Evolutionary conservation across 2,888 invertebrate genomes (phyloP).

Genomic region (Gibbula magus): DNA sequence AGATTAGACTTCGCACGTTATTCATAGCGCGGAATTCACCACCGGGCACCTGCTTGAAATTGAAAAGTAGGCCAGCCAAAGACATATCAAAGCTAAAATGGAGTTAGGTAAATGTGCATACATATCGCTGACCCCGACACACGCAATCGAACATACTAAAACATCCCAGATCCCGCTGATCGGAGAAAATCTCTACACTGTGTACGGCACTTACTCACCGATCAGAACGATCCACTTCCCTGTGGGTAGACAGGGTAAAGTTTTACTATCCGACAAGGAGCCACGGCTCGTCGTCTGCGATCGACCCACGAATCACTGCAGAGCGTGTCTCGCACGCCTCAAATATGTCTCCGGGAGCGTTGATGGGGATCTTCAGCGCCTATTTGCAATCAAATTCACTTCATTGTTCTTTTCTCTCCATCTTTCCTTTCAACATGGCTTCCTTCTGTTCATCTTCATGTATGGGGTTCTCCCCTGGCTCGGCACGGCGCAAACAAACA

Average conservation of each 20-base stretch:
- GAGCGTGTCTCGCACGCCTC: conserved; percentile 21
- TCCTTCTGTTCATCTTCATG: conserved; percentile 58
- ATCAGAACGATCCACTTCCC: conserved; percentile 30
- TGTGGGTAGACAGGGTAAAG: conserved; percentile 25
- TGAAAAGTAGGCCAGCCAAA: neutral
- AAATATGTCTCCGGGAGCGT: conserved; percentile 19
- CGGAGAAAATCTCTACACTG: neutral
- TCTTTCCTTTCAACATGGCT: conserved; percentile 65
- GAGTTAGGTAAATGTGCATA: neutral
- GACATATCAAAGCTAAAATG: conserved; percentile 3
- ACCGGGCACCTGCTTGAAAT: conserved; percentile 10
- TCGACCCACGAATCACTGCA: conserved; percentile 22
- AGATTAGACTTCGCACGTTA: conserved; percentile 19
- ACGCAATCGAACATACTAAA: neutral
- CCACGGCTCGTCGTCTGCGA: neutral
- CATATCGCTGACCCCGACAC: neutral
- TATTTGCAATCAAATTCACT: conserved; percentile 25
- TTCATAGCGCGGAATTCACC: conserved; percentile 23
- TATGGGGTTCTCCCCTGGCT: conserved; percentile 66
- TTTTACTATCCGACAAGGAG: neutral
- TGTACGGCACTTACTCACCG: conserved; percentile 25
- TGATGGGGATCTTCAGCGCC: conserved; percentile 7
- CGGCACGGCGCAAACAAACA: conserved; percentile 70
- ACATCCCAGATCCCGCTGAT: neutral
- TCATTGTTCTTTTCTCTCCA: conserved; percentile 45